Evolutionary conservation across 2,888 invertebrate species (phyloP).

Genomic region (Bombylius major): DNA sequence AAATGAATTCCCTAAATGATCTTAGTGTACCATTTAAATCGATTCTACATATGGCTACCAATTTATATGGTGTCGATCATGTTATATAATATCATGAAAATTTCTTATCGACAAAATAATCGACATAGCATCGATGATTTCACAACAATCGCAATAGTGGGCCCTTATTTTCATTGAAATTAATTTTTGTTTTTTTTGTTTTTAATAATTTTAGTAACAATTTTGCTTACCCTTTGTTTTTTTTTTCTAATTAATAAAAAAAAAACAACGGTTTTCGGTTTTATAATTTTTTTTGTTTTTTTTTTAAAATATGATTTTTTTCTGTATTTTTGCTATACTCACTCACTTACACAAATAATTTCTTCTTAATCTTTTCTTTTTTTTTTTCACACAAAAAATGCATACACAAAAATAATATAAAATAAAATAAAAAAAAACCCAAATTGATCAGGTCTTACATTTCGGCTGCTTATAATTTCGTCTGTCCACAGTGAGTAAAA

Average conservation of each 20-base stretch:
- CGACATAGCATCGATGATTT: no score
- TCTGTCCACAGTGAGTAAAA: constrained; percentile 53
- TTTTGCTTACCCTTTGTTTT: no score
- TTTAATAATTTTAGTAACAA: no score
- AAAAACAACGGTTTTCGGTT: constrained; percentile 6
- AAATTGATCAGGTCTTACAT: constrained; percentile 42
- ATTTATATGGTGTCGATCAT: no score
- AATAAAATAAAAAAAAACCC: neutral
- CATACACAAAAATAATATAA: constrained; percentile 13
- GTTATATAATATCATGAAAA: no score
- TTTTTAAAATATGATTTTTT: constrained; percentile 5
- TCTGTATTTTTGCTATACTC: neutral
- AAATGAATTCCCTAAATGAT: no score
- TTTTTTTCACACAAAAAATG: neutral
- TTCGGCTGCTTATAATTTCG: constrained; percentile 49
- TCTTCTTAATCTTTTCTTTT: constrained; percentile 1
- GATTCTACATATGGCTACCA: no score
- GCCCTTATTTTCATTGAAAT: no score
- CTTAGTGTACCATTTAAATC: no score
- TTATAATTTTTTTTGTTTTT: constrained; percentile 29
- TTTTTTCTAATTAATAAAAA: neutral
- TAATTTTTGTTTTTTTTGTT: no score
- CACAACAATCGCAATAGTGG: no score
- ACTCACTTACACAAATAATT: neutral
- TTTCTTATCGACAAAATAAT: no score